Evolutionary conservation across 2,797 vertebrate genomes (phyloP), one percentile per base, ranked within the genome.

Genomic region (Hapalemur alaotrensis): DNA sequence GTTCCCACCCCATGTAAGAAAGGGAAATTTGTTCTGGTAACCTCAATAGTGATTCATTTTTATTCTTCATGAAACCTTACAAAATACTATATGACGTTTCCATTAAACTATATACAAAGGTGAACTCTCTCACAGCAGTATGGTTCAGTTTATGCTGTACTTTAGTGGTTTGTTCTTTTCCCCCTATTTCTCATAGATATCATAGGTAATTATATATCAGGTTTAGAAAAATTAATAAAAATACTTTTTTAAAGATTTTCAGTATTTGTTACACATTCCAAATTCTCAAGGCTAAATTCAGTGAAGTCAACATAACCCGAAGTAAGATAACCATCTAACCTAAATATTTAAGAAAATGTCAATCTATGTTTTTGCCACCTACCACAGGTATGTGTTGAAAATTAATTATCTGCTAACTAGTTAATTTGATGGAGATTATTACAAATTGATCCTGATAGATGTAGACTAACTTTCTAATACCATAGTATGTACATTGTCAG

Each of bases 341-440:
- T 92, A 43, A 97, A 87, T 80, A 80, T 75, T 83, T 75, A 10
- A 73, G 17, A 87, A 91, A 95, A 87, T 38, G 9, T 18, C 57
- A 65, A 22, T 65, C 30, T 70, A 18, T 87, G 82, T 69, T 89
- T 95, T 91, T 78, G 61, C 30, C 38, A 89, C 4, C 23, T 86
- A 43, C 32, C 38, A 25, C 76, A 76, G 65, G 2, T 79, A 46
- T 54, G 6, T 59, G 18, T 57, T 82, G 30, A 94, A 91, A 59
- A 73, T 72, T 95, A 86, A 75, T 84, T 78, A 86, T 14, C 30
- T 69, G 23, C 23, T 80, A 93, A 92, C 30, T 59, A 69, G 52
- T 93, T 94, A 88, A 63, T 79, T 79, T 82, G 52, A 87, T n/a
- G 73, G 52, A 57, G 57, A 94, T 48, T 69, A 91, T 65, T 88